Percentiles rank a stretch among this genome's conserved stretches.
phyloP scores from a whole-genome alignment of 2,113 vertebrate species.

The Dissostichus mawsoni region DNA sequence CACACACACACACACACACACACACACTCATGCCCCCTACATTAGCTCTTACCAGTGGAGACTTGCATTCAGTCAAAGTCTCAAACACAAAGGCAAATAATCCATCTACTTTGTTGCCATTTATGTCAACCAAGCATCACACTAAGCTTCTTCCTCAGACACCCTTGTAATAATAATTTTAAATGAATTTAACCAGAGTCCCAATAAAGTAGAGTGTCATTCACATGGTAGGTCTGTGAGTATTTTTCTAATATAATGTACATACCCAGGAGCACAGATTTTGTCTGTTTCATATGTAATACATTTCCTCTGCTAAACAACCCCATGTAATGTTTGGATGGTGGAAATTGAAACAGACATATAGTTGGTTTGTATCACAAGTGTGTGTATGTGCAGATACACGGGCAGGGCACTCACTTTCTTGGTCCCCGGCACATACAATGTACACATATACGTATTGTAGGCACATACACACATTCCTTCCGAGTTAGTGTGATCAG shows the following conservation, averaged over 20 bases:
- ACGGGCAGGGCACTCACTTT: constrained; percentile 29
- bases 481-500: constrained; percentile 56
- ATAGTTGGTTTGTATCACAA: constrained; percentile 54
- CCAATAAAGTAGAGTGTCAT: constrained; percentile 22
- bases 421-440: constrained; percentile 3
- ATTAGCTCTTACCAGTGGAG: constrained; percentile 57
- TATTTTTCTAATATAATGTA: constrained; percentile 32
- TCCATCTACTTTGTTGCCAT: constrained; percentile 53
- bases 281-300: constrained; percentile 46
- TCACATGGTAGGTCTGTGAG: constrained; percentile 27
- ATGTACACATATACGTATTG: background rate
- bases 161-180: constrained; percentile 51
- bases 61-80: constrained; percentile 45
- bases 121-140: constrained; percentile 62
- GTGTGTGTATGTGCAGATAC: constrained; percentile 26
- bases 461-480: constrained; percentile 42
- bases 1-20: constrained; percentile 50
- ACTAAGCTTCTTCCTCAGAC: constrained; percentile 37
- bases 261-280: constrained; percentile 38
- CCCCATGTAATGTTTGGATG: constrained; percentile 38
- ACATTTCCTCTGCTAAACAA: constrained; percentile 61
- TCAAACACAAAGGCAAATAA: constrained; percentile 49
- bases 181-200: constrained; percentile 40
- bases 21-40: constrained; percentile 29
- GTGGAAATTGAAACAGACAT: constrained; percentile 56